phyloP scores from a whole-genome alignment of 2,797 vertebrate species.

The Passerculus sandwichensis region DNA sequence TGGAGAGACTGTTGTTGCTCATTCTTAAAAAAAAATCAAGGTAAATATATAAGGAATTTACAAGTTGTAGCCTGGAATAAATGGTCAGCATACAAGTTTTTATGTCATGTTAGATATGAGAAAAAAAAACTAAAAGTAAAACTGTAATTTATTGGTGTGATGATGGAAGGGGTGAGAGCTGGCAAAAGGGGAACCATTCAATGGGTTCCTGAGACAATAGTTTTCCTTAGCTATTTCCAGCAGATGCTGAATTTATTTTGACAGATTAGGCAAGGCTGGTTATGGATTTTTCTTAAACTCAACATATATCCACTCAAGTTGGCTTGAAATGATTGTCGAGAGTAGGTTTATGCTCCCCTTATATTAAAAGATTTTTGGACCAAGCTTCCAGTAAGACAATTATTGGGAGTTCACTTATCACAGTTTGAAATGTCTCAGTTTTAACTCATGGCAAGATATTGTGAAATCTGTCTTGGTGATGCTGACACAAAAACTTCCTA shows the following conservation, averaged over 20 bases:
- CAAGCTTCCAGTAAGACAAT: background rate
- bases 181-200: background rate
- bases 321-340: background rate
- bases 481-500: background rate
- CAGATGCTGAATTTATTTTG: slow-evolving; percentile 20
- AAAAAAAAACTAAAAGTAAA: background rate
- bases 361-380: slow-evolving; percentile 11
- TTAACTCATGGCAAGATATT: background rate
- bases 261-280: background rate
- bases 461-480: background rate
- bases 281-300: slow-evolving; percentile 9
- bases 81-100: background rate
- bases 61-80: background rate
- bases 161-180: background rate
- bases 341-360: background rate
- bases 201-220: background rate
- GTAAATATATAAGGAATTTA: background rate
- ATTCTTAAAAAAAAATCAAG: background rate
- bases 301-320: background rate
- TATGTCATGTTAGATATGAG: background rate
- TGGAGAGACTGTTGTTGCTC: background rate
- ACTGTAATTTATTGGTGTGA: background rate
- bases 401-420: slow-evolving; percentile 21
- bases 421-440: slow-evolving; percentile 13
- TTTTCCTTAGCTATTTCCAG: background rate